Conservation (phyloP, 2,888 invertebrate species). For the Diaprepes abbreviatus region DNA sequence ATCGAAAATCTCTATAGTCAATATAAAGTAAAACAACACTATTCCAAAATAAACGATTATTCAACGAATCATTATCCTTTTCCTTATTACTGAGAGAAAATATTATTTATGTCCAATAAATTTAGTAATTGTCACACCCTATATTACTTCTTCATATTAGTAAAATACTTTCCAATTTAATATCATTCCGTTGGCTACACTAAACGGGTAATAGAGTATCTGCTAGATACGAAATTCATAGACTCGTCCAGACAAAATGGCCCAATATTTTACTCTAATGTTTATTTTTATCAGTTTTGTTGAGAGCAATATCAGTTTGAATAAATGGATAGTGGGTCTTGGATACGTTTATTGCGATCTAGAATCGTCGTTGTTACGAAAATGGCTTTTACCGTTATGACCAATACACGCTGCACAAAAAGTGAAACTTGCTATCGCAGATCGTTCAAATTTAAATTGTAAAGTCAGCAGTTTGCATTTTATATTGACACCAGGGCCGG, state of each 20-base stretch:
- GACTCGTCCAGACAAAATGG: slow-evolving; percentile 8
- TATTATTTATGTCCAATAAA: too few species aligned
- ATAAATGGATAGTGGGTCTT: slow-evolving; percentile 12
- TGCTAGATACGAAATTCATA: slow-evolving; percentile 5
- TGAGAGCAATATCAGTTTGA: slow-evolving; percentile 16
- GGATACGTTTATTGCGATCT: slow-evolving; percentile 13
- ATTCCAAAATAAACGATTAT: too few species aligned
- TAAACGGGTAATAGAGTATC: background rate
- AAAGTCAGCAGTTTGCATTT: too few species aligned
- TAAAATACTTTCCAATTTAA: background rate
- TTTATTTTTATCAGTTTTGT: slow-evolving; percentile 12
- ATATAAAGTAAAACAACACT: too few species aligned
- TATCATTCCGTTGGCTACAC: background rate
- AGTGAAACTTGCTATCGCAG: background rate
- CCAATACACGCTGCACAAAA: background rate
- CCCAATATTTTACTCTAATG: slow-evolving; percentile 4
- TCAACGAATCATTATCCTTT: too few species aligned
- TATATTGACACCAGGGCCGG: too few species aligned
- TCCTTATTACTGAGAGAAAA: too few species aligned
- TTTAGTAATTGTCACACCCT: too few species aligned
- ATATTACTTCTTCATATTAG: too few species aligned
- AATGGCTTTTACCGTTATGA: background rate
- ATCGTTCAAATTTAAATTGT: background rate
- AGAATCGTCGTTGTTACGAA: background rate
- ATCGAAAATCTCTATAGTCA: too few species aligned